A percentile compares a stretch with the other conserved stretches of the same genome.
Evolutionary conservation across 2,113 vertebrate species (phyloP).

Genomic region (Fulica atra): DNA sequence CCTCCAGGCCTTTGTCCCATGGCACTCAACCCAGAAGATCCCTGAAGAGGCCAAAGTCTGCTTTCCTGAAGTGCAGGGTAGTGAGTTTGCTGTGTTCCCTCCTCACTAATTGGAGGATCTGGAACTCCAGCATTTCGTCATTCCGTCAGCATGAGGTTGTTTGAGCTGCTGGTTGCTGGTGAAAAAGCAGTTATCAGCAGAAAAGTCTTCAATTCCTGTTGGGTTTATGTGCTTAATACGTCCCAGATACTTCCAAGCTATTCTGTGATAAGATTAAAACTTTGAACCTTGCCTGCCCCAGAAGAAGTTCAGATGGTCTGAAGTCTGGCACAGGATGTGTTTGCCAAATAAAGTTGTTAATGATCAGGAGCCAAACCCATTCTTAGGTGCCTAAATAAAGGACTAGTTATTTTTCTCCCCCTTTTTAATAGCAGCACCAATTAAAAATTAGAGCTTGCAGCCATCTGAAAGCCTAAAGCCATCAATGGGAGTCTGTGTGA

Average conservation of each 20-base stretch:
- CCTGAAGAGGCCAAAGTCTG: too few relatives aligned
- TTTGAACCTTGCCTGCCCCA: not conserved
- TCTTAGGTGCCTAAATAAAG: not conserved
- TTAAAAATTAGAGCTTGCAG: not conserved
- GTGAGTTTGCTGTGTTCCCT: too few relatives aligned
- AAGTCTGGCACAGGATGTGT: rapidly evolving
- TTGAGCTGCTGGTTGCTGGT: not conserved
- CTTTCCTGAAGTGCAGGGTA: too few relatives aligned
- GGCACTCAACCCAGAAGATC: too few relatives aligned
- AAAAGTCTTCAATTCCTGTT: not conserved
- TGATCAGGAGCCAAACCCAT: not conserved
- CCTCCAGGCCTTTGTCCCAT: too few relatives aligned
- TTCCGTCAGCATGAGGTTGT: not conserved
- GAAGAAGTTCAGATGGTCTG: not conserved
- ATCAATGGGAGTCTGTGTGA: not conserved
- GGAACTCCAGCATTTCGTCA: too few relatives aligned
- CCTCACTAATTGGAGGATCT: too few relatives aligned
- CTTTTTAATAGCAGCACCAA: not conserved
- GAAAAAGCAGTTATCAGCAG: not conserved
- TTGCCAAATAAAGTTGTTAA: not conserved
- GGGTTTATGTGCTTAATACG: not conserved
- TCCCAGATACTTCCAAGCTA: not conserved
- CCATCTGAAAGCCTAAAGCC: not conserved
- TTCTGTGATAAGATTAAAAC: not conserved
- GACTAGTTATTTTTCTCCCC: rapidly evolving